A percentile compares a stretch with the other conserved stretches of the same genome.
Conservation (phyloP, 2,113 vertebrate genomes). For the Atherinomorus stipes region DNA sequence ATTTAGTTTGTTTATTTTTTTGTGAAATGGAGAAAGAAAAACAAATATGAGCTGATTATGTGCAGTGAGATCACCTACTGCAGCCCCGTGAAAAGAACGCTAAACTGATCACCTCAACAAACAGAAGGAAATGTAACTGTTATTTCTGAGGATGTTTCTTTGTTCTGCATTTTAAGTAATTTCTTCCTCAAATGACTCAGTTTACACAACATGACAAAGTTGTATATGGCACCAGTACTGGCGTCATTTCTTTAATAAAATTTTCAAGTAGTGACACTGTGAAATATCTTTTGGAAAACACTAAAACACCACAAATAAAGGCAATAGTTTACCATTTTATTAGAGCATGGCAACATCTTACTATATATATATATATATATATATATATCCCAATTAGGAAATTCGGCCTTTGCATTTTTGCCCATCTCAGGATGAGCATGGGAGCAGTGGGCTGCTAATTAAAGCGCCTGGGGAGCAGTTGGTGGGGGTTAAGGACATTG, state of each 20-base stretch:
- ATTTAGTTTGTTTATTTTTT: conserved; percentile 29
- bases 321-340: background rate
- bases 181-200: background rate
- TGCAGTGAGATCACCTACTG: conserved; percentile 16
- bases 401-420: too few species aligned
- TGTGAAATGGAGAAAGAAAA: background rate
- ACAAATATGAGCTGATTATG: conserved; percentile 8
- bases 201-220: background rate
- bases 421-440: too few species aligned
- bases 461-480: too few species aligned
- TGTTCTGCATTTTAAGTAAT: background rate
- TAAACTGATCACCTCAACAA: conserved; percentile 1
- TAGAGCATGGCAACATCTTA: background rate
- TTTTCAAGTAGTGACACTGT: background rate
- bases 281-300: background rate
- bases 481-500: too few species aligned
- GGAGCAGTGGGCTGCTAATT: too few species aligned
- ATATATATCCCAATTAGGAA: too few species aligned
- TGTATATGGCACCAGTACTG: background rate
- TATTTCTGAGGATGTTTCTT: background rate
- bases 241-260: background rate
- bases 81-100: background rate
- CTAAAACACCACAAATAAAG: background rate
- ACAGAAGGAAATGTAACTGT: background rate
- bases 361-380: too few species aligned